Conservation (phyloP, 53 echinoderm and acorn worm species). For the Stichopus horrens region DNA sequence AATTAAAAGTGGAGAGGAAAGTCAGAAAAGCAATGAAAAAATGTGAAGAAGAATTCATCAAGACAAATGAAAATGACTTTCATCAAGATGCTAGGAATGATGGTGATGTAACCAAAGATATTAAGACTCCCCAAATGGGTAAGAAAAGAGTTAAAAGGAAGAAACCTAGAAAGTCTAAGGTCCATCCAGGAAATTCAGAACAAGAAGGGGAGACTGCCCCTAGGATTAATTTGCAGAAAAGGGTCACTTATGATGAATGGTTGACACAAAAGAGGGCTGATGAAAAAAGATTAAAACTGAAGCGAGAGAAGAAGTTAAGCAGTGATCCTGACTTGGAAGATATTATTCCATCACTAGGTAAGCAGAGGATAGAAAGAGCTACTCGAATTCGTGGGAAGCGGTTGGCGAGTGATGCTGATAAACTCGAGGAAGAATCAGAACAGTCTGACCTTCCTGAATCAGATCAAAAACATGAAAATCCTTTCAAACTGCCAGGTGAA, state of each 20-base stretch:
- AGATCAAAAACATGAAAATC: conserved; percentile 15
- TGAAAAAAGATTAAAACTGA: background rate
- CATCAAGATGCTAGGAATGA: background rate
- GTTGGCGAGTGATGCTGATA: conserved; percentile 42
- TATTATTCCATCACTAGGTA: conserved; percentile 72
- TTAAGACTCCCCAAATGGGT: background rate
- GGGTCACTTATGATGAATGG: conserved; percentile 22
- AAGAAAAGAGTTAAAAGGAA: background rate
- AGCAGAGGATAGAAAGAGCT: conserved; percentile 74
- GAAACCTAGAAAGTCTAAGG: conserved; percentile 11
- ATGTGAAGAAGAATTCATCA: background rate
- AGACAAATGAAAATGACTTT: conserved; percentile 2
- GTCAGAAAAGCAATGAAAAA: conserved; percentile 18
- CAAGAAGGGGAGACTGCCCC: background rate
- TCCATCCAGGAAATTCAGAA: background rate
- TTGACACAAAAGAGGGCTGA: conserved; percentile 2
- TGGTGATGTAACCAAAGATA: background rate
- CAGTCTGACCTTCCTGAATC: conserved; percentile 41
- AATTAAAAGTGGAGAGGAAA: conserved; percentile 27
- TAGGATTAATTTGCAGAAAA: conserved; percentile 2
- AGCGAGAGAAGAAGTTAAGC: conserved; percentile 30
- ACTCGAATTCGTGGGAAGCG: conserved; percentile 54
- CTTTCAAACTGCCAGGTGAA: conserved; percentile 2
- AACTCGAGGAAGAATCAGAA: conserved; percentile 8
- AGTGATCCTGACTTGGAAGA: conserved; percentile 65